Evolutionary conservation across 2,113 vertebrate species (phyloP).

Genomic region (Gambusia affinis): DNA sequence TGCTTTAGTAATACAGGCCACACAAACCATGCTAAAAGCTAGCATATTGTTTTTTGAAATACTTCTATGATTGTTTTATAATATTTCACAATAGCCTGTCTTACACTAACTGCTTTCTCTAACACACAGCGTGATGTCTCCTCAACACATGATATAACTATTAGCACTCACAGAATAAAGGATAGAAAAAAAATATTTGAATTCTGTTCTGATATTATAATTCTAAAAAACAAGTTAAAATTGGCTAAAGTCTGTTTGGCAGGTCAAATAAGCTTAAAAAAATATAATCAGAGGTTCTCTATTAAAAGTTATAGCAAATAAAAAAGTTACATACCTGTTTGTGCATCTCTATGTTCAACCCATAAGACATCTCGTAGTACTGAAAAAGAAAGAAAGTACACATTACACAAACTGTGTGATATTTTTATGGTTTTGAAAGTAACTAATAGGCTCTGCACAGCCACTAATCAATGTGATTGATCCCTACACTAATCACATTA

Average conservation of each 20-base stretch:
- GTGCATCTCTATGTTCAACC: slow-evolving; percentile 99
- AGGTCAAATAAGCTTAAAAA: background rate
- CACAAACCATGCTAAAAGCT: no score
- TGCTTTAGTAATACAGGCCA: no score
- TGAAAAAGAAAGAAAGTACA: slow-evolving; percentile 67
- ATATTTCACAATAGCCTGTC: background rate
- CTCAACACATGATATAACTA: background rate
- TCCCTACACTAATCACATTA: slow-evolving; percentile 20
- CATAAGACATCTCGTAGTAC: slow-evolving; percentile 99
- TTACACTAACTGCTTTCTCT: background rate
- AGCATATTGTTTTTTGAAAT: background rate
- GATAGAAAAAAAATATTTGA: background rate
- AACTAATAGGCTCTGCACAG: background rate
- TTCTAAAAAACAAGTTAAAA: background rate
- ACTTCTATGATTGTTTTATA: background rate
- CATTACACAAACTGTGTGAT: background rate
- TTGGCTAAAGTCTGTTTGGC: background rate
- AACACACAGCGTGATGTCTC: background rate
- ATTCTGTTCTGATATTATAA: background rate
- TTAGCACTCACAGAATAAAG: background rate
- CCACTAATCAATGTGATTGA: slow-evolving; percentile 27
- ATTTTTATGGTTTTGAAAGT: background rate
- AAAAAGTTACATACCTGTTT: slow-evolving; percentile 85
- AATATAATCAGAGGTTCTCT: background rate
- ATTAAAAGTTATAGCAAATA: background rate